Conservation (phyloP, 2,113 vertebrate species). For the Chaetura pelagica region DNA sequence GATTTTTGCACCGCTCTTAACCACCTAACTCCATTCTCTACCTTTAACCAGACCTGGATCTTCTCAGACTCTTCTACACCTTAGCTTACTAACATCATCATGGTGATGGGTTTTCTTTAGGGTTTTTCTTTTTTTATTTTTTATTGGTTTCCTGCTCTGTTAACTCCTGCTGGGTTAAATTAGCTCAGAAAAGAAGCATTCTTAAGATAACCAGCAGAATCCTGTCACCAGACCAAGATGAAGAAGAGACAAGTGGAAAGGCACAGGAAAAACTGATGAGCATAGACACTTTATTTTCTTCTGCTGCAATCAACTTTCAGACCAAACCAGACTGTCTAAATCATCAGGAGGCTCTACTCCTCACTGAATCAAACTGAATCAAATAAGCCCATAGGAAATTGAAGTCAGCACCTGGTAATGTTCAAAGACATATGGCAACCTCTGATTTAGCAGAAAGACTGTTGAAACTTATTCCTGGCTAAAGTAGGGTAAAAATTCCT, state of each 20-base stretch:
- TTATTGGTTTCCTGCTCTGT: background rate
- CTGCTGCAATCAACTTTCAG: background rate
- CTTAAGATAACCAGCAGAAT: background rate
- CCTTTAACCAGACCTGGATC: background rate
- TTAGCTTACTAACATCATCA: background rate
- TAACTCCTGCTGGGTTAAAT: background rate
- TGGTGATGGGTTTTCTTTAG: background rate
- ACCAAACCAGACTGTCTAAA: background rate
- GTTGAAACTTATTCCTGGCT: background rate
- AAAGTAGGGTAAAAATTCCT: background rate
- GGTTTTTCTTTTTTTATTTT: background rate
- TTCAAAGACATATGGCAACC: background rate
- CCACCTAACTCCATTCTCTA: background rate
- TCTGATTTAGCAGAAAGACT: background rate
- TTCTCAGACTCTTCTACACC: background rate
- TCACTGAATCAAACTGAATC: background rate
- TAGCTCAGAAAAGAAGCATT: background rate
- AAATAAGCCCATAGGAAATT: fast-evolving
- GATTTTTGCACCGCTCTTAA: background rate
- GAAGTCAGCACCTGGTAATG: background rate
- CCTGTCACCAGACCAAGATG: background rate
- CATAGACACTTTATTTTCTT: background rate
- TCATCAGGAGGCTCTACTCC: background rate
- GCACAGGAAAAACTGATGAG: background rate
- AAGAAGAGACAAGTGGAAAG: background rate